phyloP scores from a whole-genome alignment of 2,888 invertebrate genomes.

The Sipha maydis region DNA sequence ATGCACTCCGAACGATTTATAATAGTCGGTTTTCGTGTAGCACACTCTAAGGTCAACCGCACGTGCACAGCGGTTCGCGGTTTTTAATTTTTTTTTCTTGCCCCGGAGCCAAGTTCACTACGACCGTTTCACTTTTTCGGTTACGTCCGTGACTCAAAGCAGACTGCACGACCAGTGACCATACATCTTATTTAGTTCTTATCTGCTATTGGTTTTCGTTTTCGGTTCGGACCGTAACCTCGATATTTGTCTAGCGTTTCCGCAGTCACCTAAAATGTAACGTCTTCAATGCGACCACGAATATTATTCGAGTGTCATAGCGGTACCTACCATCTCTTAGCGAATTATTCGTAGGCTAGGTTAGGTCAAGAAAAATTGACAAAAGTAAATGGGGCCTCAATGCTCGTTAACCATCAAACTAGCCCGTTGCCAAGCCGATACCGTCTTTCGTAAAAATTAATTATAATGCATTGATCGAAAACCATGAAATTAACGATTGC shows the following conservation, averaged over 20 bases:
- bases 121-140: slow-evolving; percentile 56
- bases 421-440: no score
- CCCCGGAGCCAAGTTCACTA: slow-evolving; percentile 44
- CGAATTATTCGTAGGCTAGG: neutral
- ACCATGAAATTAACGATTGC: no score
- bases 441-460: neutral
- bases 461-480: neutral
- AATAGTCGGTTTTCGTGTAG: neutral
- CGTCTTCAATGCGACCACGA: neutral
- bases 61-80: slow-evolving; percentile 1
- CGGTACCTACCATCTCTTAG: neutral
- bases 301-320: neutral
- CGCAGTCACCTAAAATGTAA: neutral
- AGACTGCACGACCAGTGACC: no score
- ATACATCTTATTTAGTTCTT: neutral
- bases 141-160: slow-evolving; percentile 47
- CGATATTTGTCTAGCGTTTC: neutral
- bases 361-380: neutral
- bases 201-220: slow-evolving; percentile 28
- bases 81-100: slow-evolving; percentile 35
- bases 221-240: slow-evolving; percentile 13
- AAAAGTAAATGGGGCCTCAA: neutral
- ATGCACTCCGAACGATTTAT: neutral
- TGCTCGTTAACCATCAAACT: neutral
- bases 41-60: slow-evolving; percentile 50